Base-by-base conservation (phyloP, 2,888 invertebrate genomes). In the Pherbina coryleti region DNA sequence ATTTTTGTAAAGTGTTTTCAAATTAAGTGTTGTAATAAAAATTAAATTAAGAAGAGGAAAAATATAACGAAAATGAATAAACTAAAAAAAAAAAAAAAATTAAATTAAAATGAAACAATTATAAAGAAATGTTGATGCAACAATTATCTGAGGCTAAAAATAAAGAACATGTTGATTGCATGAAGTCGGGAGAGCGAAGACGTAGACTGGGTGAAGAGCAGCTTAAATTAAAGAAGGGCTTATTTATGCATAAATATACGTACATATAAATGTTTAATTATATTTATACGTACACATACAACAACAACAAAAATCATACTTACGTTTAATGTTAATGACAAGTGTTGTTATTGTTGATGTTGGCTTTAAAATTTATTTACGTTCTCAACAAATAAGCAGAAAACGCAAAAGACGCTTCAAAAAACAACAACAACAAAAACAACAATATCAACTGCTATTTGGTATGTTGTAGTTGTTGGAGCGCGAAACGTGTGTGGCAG, bases 321-420 rank as follows among this genome's bases (percentile, higher is more conserved):
- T 71, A 71, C 71, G 55, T 71, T 55, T 19, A 34, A 19, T 31
- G 66, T 37, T 34, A 66, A 28, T n/a, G 51, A 34, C 71, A 55
- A 34, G 55, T n/a, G 31, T 28, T 53, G 28, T 19, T 71, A 19
- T 31, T 55, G 34, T 71, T 53, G 37, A 34, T 37, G 67, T 67
- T 60, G 60, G 7, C 25, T 25, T 60, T 44, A 44, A 44, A 44
- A 44, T 44, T 44, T 66, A 17, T 31, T 37, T 66, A 31, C 31
- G 67, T 67, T 67, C 22, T 67, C 22, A 62, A 55, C 57, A 22
- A 60, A 44, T 28, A 17, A 73, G 57, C 31, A 55, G 14, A 37
- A 28, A 31, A 28, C 66, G 51, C 49, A 75, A 66, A 75, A 75
- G 11, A 25, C 67, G 37, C 55, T 44, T 49, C 34, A 75, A 75